These are phyloP conservation scores for Lepidostoma basale DNA, from an alignment of 1,140 invertebrate genomes.

Conservation along the genomic window DNA sequence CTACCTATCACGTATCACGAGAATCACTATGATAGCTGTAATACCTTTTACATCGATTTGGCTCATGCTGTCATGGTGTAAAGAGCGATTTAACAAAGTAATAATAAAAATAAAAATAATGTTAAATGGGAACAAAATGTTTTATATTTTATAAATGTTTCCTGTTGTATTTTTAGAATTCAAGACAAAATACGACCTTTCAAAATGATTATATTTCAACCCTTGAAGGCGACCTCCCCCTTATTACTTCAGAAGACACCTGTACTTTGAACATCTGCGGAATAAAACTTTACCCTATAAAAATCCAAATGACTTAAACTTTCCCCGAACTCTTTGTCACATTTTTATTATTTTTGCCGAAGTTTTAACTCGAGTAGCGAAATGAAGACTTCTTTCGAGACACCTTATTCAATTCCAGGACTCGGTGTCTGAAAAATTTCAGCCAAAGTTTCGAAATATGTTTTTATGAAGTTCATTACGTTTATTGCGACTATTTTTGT, in stretches of 20 bases:
- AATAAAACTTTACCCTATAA: constrained; percentile 1
- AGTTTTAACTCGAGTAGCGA: not conserved
- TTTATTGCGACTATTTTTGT: not conserved
- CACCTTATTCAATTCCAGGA: constrained; percentile 16
- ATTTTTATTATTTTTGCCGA: constrained; percentile 10
- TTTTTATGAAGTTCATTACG: constrained; percentile 16
- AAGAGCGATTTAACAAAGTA: no score
- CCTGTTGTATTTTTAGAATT: no score
- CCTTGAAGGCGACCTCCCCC: not conserved
- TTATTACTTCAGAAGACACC: constrained; percentile 1
- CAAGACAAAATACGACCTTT: no score
- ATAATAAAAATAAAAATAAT: no score
- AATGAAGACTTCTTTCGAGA: constrained; percentile 17
- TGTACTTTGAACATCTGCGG: constrained; percentile 13
- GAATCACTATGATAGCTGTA: no score
- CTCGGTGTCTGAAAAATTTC: not conserved
- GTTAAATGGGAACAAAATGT: no score
- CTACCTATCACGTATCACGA: no score
- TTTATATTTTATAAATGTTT: no score
- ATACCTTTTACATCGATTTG: no score
- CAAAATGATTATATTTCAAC: not conserved
- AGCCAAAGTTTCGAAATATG: constrained; percentile 13
- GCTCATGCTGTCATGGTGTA: no score
- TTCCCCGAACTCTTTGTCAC: constrained; percentile 2
- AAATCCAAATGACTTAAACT: constrained; percentile 8